Evolutionary conservation across 2,797 vertebrate genomes (phyloP), one percentile per base, ranked within the genome.

Genomic region (Acrocephalus scirpaceus): DNA sequence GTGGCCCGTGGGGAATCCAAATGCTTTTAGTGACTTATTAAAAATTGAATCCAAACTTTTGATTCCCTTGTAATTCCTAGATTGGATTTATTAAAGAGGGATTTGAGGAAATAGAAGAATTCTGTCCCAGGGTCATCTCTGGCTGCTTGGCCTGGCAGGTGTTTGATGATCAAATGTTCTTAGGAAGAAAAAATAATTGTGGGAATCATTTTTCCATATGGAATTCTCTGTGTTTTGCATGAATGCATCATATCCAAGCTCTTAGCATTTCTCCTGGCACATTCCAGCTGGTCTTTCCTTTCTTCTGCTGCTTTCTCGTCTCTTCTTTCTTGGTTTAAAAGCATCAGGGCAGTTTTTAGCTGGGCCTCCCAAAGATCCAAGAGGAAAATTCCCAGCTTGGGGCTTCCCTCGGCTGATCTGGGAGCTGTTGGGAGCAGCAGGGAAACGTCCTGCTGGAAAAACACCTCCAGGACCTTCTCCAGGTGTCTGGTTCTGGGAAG

Each of bases 21-120:
- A 34, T 78, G 94, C 95, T 97, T 97, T 96, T 93, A 97, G 92
- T 91, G 91, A 88, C 91, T 95, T 95, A 97, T 97, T 97, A 97
- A 97, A 98, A 97, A 95, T 96, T 88, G 93, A 97, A 94, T 95
- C 95, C 95, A 81, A 93, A 94, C 89, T 96, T 96, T 97, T 96
- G 89, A 95, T 97, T 97, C 90, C 53, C 19, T 90, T 90, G 78
- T 91, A 91, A 84, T 86, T 92, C 85, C 72, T 71, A 6, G 8
- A 40, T 85, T 78, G 88, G 83, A 93, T 98, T 95, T 96, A 95
- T 96, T 89, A 93, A 95, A 91, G 84, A 80, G 84, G 95, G 96
- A 95, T 44, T 84, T 94, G 74, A 90, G 90, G 91, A 89, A 86
- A 56, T 57, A 26, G 18, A 84, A 72, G 50, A 50, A 13, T 74